Conservation (phyloP, 2,888 invertebrate genomes). For the Silvanus unidentatus region DNA sequence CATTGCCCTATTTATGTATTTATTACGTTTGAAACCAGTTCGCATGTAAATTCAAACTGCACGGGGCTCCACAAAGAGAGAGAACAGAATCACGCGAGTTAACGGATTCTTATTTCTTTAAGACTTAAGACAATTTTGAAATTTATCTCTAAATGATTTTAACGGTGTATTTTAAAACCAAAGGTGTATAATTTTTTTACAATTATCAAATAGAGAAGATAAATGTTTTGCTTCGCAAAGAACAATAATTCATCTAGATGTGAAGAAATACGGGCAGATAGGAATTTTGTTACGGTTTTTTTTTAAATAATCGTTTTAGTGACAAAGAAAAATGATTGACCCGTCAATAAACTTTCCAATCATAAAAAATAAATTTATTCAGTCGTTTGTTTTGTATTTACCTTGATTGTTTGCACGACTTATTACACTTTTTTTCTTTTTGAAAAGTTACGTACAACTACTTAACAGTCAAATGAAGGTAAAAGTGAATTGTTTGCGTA, state of each 20-base stretch:
- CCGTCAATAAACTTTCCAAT: background rate
- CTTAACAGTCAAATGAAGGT: conserved; percentile 26
- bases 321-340: too few species aligned
- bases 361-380: background rate
- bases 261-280: too few species aligned
- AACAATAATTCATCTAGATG: too few species aligned
- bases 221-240: too few species aligned
- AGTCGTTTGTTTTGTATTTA: conserved; percentile 13
- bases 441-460: conserved; percentile 6
- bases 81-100: conserved; percentile 20
- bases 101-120: conserved; percentile 18
- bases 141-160: background rate
- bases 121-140: background rate
- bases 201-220: too few species aligned
- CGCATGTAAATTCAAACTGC: conserved; percentile 17
- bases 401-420: conserved; percentile 18
- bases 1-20: conserved; percentile 38
- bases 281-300: too few species aligned
- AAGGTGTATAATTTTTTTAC: background rate
- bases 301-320: too few species aligned
- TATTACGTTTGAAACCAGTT: conserved; percentile 21
- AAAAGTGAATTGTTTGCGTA: conserved; percentile 34
- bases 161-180: conserved; percentile 1
- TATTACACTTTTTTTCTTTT: conserved; percentile 6
- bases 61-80: conserved; percentile 20